phyloP scores from a whole-genome alignment of 2,797 vertebrate species.

The Cynopterus sphinx region DNA sequence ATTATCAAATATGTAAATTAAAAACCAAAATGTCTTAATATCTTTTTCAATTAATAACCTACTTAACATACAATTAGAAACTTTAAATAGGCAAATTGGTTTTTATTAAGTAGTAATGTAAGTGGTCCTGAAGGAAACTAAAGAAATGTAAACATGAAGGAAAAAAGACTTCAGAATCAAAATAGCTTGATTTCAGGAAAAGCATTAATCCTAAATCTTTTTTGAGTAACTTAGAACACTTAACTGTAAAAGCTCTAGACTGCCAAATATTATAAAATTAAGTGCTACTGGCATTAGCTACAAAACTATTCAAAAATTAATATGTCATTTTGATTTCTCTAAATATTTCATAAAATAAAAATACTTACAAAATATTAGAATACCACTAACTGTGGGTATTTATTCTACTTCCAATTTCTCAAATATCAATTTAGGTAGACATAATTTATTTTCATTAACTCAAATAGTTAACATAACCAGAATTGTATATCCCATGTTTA shows the following conservation, averaged over 20 bases:
- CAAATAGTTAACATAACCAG: background rate
- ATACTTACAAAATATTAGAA: background rate
- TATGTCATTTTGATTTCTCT: background rate
- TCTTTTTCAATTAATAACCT: background rate
- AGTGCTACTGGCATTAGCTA: background rate
- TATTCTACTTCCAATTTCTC: constrained; percentile 12
- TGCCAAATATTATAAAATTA: constrained; percentile 9
- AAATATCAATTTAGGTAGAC: background rate
- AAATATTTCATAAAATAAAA: background rate
- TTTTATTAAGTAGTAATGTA: background rate
- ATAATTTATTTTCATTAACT: background rate
- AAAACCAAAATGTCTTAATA: constrained; percentile 10
- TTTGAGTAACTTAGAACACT: background rate
- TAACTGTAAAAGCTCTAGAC: background rate
- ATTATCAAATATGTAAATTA: background rate
- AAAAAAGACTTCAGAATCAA: background rate
- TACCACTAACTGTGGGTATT: background rate
- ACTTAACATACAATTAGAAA: background rate
- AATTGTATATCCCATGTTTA: background rate
- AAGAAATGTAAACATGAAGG: constrained; percentile 26
- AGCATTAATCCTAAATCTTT: background rate
- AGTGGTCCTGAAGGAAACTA: background rate
- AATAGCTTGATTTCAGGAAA: background rate
- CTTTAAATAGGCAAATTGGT: background rate
- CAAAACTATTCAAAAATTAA: background rate